Conservation (phyloP, 2,797 vertebrate genomes). For the Moxostoma hubbsi region DNA sequence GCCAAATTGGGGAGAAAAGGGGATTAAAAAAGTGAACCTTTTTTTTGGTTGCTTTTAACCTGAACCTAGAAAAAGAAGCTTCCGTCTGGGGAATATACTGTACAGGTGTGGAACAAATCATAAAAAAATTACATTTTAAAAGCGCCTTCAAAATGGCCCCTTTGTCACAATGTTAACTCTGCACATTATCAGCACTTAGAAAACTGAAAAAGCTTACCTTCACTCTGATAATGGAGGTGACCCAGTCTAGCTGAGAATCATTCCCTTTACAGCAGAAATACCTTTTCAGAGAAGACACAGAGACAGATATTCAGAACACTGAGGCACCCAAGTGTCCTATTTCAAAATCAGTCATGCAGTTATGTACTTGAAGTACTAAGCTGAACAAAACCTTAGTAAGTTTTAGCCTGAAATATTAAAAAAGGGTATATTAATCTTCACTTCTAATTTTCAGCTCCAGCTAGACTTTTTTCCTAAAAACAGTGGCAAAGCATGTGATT, state of each 20-base stretch:
- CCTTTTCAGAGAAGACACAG: conserved; percentile 72
- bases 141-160: conserved; percentile 1
- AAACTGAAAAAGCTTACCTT: conserved; percentile 80
- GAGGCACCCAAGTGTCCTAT: conserved; percentile 36
- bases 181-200: conserved; percentile 26
- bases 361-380: conserved; percentile 22
- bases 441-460: conserved; percentile 5
- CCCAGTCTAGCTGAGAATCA: conserved; percentile 87
- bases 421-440: not conserved
- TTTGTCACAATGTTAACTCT: conserved; percentile 27
- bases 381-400: not conserved
- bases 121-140: not conserved
- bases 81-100: no score
- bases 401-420: conserved; percentile 13
- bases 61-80: no score
- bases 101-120: not conserved
- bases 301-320: conserved; percentile 19
- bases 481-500: conserved; percentile 36
- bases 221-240: conserved; percentile 85
- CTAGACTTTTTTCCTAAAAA: conserved; percentile 13
- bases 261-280: conserved; percentile 89
- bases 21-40: no score
- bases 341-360: conserved; percentile 26
- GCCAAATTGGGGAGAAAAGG: no score
- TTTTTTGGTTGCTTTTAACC: no score